These are phyloP conservation scores for Machimus rusticus DNA, from an alignment of 2,888 invertebrate genomes.

Conservation along the genomic window DNA sequence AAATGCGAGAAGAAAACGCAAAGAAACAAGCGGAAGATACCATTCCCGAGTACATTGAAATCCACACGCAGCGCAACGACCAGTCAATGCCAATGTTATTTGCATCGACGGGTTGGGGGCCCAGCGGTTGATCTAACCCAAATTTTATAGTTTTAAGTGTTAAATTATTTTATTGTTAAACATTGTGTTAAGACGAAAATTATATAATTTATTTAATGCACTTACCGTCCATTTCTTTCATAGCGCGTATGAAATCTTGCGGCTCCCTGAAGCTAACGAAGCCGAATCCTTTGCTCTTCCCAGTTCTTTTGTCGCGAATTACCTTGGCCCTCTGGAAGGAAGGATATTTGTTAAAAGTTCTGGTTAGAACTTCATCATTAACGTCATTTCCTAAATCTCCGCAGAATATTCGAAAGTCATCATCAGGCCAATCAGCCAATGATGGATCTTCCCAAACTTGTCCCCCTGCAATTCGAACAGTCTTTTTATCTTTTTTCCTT, in stretches of 20 bases:
- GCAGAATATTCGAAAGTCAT: constrained; percentile 98
- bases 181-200: neutral
- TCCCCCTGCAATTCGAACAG: constrained; percentile 91
- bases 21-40: neutral
- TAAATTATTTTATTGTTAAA: neutral
- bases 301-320: constrained; percentile 93
- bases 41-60: constrained; percentile 14
- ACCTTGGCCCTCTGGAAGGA: constrained; percentile 96
- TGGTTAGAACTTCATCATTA: constrained; percentile 94
- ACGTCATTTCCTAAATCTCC: constrained; percentile 99
- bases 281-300: constrained; percentile 98
- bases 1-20: constrained; percentile 32
- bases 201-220: constrained; percentile 45
- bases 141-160: neutral
- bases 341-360: constrained; percentile 93
- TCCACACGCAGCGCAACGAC: constrained; percentile 44
- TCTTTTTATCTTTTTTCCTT: constrained; percentile 63
- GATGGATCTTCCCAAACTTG: constrained; percentile 96
- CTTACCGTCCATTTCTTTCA: constrained; percentile 99
- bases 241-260: constrained; percentile 95
- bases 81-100: constrained; percentile 65
- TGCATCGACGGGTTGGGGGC: constrained; percentile 66
- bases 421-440: constrained; percentile 94
- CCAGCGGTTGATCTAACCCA: constrained; percentile 58
- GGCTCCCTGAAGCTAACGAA: constrained; percentile 99